A percentile compares a stretch with the other conserved stretches of the same genome.
Evolutionary conservation across 1,140 invertebrate species (phyloP).

Genomic region (Bicyclus anynana): DNA sequence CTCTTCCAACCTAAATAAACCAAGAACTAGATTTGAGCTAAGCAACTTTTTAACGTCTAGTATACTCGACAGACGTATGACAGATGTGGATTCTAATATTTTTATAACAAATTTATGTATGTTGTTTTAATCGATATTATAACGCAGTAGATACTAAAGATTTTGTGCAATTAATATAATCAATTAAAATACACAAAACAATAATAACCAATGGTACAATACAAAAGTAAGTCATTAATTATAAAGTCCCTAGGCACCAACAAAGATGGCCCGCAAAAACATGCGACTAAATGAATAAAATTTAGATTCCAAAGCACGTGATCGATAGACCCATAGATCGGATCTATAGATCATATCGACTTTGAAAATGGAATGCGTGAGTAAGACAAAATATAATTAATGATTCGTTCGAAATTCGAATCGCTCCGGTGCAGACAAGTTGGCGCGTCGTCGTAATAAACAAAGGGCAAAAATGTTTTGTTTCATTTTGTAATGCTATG

Average conservation of each 20-base stretch:
- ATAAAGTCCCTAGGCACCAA: conserved; percentile 31
- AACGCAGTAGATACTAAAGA: not conserved
- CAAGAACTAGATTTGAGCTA: too few relatives aligned
- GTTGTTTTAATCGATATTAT: not conserved
- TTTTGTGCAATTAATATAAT: not conserved
- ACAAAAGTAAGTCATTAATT: conserved; percentile 36
- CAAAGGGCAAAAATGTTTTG: conserved; percentile 69
- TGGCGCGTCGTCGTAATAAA: conserved; percentile 74
- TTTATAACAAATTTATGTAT: too few relatives aligned
- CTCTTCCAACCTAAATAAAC: too few relatives aligned
- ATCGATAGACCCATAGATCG: conserved; percentile 73
- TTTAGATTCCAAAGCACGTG: conserved; percentile 68
- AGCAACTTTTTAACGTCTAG: too few relatives aligned
- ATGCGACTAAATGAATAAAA: conserved; percentile 72
- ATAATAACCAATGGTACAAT: not conserved
- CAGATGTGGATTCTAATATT: too few relatives aligned
- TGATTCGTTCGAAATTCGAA: conserved; percentile 71
- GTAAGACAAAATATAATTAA: conserved; percentile 78
- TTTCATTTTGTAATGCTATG: conserved; percentile 47
- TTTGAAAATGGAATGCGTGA: conserved; percentile 74
- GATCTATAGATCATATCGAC: conserved; percentile 75
- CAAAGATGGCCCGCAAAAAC: conserved; percentile 63
- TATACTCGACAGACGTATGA: too few relatives aligned
- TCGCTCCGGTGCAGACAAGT: conserved; percentile 70
- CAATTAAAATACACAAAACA: not conserved